Evolutionary conservation across 2,888 invertebrate genomes (phyloP), one percentile per base, ranked within the genome.

Genomic region (Chironomus riparius): DNA sequence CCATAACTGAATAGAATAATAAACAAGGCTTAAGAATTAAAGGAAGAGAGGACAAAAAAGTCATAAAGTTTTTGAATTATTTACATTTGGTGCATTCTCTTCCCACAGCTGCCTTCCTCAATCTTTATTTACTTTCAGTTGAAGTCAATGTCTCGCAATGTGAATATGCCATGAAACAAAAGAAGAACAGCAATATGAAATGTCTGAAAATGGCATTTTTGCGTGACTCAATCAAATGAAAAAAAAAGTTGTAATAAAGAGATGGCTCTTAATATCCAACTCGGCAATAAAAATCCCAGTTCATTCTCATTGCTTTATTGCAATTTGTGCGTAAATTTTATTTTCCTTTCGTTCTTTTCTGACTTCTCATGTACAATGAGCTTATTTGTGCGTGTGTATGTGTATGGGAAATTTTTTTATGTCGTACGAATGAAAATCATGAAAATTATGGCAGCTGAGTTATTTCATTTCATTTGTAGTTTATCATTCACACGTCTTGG

Each of bases 191-290:
- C 18, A 65, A 13, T 65, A 12, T 65, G 22, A 65, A 65, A 18
- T 18, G 61, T 47, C 50, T 24, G 56, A 72, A 61, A 61, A 61
- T 72, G 62, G 62, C 50, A 72, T 61, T 61, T 24, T 61, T 72
- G 72, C 72, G 72, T 72, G 72, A 61, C 62, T 72, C 72, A 61
- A 62, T 72, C 61, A 62, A 38, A 72, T 38, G 38, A 62, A 72
- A 72, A 65, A 61, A 62, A 13, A 18, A 18, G 50, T 15, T 72
- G 62, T 72, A 72, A 72, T 72, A 71, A 72, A 72, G 24, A 18
- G 72, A 72, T 72, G 70, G 24, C 72, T 56, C 56, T 24, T 70
- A 70, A 24, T 70, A 50, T 70, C 38, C 21, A 65, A 22, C 65
- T 38, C 10, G 24, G 47, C 62, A 62, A 38, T 72, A 72, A 72